Base-by-base conservation (phyloP, 2,797 vertebrate species). In the Halcyon smyrnensis region DNA sequence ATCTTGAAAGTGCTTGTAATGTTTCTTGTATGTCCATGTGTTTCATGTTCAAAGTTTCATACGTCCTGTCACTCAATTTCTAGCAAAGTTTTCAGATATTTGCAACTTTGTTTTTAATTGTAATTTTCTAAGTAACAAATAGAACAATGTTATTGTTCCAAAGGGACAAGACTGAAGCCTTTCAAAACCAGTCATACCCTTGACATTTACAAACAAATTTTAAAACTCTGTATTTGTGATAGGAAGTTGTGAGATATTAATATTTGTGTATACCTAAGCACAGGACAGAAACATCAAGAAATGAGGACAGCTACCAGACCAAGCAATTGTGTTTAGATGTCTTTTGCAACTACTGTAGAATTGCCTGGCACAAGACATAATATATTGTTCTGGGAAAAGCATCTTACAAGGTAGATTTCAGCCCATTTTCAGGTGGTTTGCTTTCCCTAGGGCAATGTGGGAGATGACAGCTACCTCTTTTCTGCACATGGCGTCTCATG, bases 401-500 rank as follows among this genome's bases (percentile, higher is more conserved):
- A n/a, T 15, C 43, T 45, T 15, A 15, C 19, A 2, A 9, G 20
- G 34, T 20, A 68, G 37, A 24, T 39, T 78, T 43, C 60, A 82
- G 56, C 8, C 30, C 32, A 10, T 54, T 74, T 85, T 69, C 80
- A 46, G 56, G 32, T 32, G 15, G 36, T 54, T 89, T 68, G 41
- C 48, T 82, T 69, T 78, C 56, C 67, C 51, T 28, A 4, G 41
- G 56, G 77, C 77, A 39, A 12, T 32, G 32, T 0, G 3, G 62
- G 45, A 74, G 34, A 60, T 19, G 56, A 74, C 45, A 64, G 57
- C 11, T n/a, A 7, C 39, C 16, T 39, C 28, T 39, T 39, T 82
- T 64, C 39, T 69, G 28, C 1, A 0, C 14, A 6, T 25, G 62
- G 32, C 45, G 64, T 16, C 62, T 92, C 1, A 0, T 28, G 20